Percentiles rank a stretch among this genome's conserved stretches.
phyloP scores from a whole-genome alignment of 2,113 vertebrate species.

The Rhodinocichla rosea region DNA sequence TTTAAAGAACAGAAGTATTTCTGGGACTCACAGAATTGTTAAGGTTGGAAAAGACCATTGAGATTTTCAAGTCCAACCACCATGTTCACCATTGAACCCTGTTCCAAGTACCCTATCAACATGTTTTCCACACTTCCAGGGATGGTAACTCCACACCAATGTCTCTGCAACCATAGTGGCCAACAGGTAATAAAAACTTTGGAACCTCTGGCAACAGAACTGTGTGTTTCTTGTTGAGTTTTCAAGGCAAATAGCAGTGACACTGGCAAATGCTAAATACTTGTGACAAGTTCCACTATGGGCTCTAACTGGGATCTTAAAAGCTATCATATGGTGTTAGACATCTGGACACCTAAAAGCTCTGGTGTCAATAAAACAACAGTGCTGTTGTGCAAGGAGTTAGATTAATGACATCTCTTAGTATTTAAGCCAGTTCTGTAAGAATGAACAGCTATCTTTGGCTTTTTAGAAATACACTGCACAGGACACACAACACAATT shows the following conservation, averaged over 20 bases:
- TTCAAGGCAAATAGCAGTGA: background rate
- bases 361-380: background rate
- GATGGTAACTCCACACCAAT: background rate
- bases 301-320: background rate
- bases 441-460: background rate
- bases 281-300: background rate
- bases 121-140: background rate
- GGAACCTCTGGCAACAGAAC: background rate
- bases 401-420: background rate
- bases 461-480: background rate
- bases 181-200: background rate
- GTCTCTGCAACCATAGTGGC: background rate
- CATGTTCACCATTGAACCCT: accelerated
- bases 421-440: background rate
- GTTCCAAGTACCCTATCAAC: background rate
- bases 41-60: background rate
- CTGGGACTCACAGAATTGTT: background rate
- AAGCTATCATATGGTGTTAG: background rate
- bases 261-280: background rate
- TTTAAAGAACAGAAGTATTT: background rate
- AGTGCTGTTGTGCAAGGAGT: background rate
- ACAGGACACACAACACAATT: background rate
- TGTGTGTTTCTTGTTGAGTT: background rate
- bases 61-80: background rate
- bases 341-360: background rate